Base-by-base conservation (phyloP, 2,888 invertebrate species). In the Petrolisthes manimaculis region DNA sequence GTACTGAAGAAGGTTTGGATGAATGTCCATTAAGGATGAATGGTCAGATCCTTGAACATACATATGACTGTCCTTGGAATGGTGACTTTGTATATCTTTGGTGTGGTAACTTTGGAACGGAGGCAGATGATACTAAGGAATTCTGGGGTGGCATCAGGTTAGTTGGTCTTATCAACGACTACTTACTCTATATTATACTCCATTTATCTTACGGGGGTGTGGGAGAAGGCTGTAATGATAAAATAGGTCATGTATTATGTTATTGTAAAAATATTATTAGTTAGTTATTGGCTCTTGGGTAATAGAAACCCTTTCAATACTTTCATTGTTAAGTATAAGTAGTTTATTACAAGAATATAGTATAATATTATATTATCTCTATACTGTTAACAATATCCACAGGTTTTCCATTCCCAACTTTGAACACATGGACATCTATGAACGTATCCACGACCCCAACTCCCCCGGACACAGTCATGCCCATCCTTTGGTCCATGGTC, bases 111-210 rank as follows among this genome's bases (percentile, higher is more conserved):
- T 94, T 95, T 92, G 96, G 96, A 92, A 93, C 89, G 0, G 79
- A 87, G 51, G 79, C 88, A 21, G 94, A 95, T 5, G 94, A 95
- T 14, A 93, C 94, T 24, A 94, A 95, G 87, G 95, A 96, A 81
- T 97, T 97, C 92, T 99, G 99, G 99, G 99, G 99, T 75, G 99
- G 99, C 67, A 95, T 99, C 90, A 94, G 95, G 93, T 93, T 54
- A 37, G 55, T 61, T 18, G 71, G 61, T 61, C 12, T 61, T 61
- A 3, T 3, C 61, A 18, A 1, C 37, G 1, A 1, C 37, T 37
- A 37, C 37, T 2, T 37, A 37, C 37, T 37, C 2, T 37, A 37
- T 37, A 37, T 2, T 37, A 37, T 37, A 37, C 37, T 37, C 37
- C 37, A 37, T 37, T 37, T 37, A 37, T 37, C 37, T 37, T 37